A percentile compares a stretch with the other conserved stretches of the same genome.
Conservation (phyloP, 1,140 invertebrate species). For the Monomorium pharaonis region DNA sequence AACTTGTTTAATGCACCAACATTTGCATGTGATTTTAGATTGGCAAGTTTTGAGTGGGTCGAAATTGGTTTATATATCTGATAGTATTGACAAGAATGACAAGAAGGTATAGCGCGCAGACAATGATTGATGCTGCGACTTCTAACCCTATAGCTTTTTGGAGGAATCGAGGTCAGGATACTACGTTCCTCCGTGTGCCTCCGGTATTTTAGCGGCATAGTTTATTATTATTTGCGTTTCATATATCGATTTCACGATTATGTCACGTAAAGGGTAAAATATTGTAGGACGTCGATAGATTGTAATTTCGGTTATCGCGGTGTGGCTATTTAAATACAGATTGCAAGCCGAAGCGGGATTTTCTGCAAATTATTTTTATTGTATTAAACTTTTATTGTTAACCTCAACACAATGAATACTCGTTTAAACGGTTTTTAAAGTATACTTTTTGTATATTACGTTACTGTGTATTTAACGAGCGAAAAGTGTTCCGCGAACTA, state of each 20-base stretch:
- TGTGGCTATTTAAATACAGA: neutral
- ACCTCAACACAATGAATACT: neutral
- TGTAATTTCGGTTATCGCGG: neutral
- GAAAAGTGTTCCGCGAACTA: neutral
- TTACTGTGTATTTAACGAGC: neutral
- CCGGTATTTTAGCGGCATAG: neutral
- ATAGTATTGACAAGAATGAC: constrained; percentile 9
- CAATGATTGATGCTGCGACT: constrained; percentile 36
- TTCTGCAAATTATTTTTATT: neutral
- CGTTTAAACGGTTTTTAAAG: neutral
- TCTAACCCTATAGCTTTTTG: neutral
- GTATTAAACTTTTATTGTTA: neutral
- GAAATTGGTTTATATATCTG: neutral
- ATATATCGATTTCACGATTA: neutral
- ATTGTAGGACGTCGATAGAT: neutral
- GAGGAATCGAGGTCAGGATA: constrained; percentile 9
- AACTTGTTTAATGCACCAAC: neutral
- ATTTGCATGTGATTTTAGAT: neutral
- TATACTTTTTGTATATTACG: neutral
- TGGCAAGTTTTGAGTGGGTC: neutral
- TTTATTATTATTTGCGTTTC: neutral
- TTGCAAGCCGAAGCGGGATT: neutral
- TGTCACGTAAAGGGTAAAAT: neutral
- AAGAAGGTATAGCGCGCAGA: neutral
- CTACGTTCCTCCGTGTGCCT: neutral